Base-by-base conservation (phyloP, 2,888 invertebrate species). In the Dusona sp. region DNA sequence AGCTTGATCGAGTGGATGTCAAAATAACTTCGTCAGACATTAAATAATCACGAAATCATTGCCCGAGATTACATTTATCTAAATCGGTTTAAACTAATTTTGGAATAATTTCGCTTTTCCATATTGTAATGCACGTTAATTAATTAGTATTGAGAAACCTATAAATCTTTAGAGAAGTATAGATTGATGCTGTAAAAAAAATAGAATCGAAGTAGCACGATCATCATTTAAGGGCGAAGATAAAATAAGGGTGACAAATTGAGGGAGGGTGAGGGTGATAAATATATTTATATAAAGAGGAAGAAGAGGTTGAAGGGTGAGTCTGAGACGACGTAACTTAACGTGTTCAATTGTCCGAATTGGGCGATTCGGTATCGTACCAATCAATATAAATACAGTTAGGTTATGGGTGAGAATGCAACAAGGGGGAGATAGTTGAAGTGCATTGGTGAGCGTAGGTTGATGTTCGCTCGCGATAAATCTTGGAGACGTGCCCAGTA, bases 381-480 rank as follows among this genome's bases (percentile, higher is more conserved):
- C 48, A 72, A 48, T 29, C 45, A 48, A 68, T 68, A 42, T 48
- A 72, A 48, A 29, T 48, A 61, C 16, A 61, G 29, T 61, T 29
- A 61, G 61, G 61, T 61, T 29, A 61, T 29, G 61, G 61, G 54
- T 73, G 54, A 29, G 54, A 54, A 54, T 54, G 54, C 36, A 73
- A n/a, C 54, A 36, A 54, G 73, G 54, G 22, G 6, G 51, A 54
- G 36, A 25, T 7, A 45, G 25, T 38, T 42, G 29, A 48, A 68
- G 38, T 67, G 42, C 29, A 45, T 79, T 75, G 51, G 51, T 54
- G 79, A 79, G 36, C 45, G 82, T 75, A 75, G 61, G 74, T 85
- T 74, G 85, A 85, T 85, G 64, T 79, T 75, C 54, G 79, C 78
- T 81, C 84, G 85, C 84, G 82, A 79, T 87, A 85, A 87, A 87